A percentile compares a stretch with the other conserved stretches of the same genome.
Evolutionary conservation across 2,888 invertebrate species (phyloP).

Genomic region (Acleris sparsana): DNA sequence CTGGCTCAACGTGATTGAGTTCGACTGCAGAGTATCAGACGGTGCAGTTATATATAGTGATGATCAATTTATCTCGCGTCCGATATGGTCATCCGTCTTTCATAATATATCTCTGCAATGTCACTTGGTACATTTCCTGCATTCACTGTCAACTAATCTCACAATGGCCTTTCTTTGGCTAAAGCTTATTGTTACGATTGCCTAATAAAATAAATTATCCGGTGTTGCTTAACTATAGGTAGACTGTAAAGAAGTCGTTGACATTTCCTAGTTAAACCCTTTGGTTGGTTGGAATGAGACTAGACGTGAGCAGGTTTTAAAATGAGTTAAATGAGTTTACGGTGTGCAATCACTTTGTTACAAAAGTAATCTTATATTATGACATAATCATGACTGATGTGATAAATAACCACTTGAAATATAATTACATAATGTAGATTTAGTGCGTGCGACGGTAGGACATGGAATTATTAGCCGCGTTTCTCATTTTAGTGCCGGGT

Average conservation of each 20-base stretch:
- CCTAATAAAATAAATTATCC: conserved; percentile 34
- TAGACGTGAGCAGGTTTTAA: conserved; percentile 22
- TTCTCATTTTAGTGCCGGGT: too few species aligned
- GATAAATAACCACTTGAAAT: too few species aligned
- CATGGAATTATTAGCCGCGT: too few species aligned
- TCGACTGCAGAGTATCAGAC: conserved; percentile 28
- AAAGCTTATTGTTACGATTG: conserved; percentile 28
- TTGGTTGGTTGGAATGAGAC: conserved; percentile 20
- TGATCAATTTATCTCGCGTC: conserved; percentile 30
- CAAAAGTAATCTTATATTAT: too few species aligned
- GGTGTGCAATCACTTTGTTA: neutral
- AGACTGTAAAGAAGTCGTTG: conserved; percentile 34
- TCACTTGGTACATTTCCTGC: conserved; percentile 24
- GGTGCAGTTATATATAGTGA: conserved; percentile 30
- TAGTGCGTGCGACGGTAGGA: too few species aligned
- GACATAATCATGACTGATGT: too few species aligned
- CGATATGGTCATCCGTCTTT: conserved; percentile 28
- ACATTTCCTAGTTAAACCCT: conserved; percentile 34
- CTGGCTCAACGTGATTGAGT: conserved; percentile 29
- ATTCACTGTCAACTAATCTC: conserved; percentile 15
- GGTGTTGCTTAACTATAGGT: conserved; percentile 32
- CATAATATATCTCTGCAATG: conserved; percentile 17
- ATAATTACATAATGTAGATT: too few species aligned
- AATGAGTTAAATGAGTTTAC: neutral
- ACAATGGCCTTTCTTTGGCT: conserved; percentile 22